Evolutionary conservation across 2,888 invertebrate genomes (phyloP).

Genomic region (Thymelicus lineola): DNA sequence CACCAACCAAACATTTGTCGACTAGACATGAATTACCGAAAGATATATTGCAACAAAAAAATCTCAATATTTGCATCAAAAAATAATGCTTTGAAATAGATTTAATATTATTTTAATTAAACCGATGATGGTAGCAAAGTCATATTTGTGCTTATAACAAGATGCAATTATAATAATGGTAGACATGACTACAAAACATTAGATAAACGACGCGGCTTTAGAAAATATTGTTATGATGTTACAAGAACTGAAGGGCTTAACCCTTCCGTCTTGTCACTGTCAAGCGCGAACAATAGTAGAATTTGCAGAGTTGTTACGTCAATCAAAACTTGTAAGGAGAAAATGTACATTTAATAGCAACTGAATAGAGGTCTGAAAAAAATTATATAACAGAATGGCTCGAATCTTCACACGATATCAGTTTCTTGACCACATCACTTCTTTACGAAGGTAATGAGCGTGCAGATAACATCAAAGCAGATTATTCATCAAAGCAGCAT

Average conservation of each 20-base stretch:
- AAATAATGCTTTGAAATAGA: not conserved
- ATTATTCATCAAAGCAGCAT: no score
- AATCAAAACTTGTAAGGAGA: conserved; percentile 53
- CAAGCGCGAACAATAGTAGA: conserved; percentile 57
- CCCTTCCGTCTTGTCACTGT: conserved; percentile 52
- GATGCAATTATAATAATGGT: conserved; percentile 29
- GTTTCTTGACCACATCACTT: conserved; percentile 32
- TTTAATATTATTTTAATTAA: not conserved
- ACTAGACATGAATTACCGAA: no score
- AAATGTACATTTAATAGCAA: conserved; percentile 65
- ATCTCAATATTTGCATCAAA: no score
- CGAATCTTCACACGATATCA: conserved; percentile 39
- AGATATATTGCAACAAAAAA: no score
- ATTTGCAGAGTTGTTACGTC: conserved; percentile 63
- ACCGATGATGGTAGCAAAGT: conserved; percentile 14
- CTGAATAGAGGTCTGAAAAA: conserved; percentile 39
- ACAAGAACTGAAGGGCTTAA: conserved; percentile 54
- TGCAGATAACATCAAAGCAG: conserved; percentile 23
- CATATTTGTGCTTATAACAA: conserved; percentile 20
- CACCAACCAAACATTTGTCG: no score
- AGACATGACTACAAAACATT: conserved; percentile 51
- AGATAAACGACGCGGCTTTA: conserved; percentile 56
- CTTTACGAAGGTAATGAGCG: conserved; percentile 31
- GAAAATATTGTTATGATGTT: conserved; percentile 57
- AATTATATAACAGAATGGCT: conserved; percentile 34